Evolutionary conservation across 2,888 invertebrate genomes (phyloP).

Genomic region (Drosophila nr. perissopoda): DNA sequence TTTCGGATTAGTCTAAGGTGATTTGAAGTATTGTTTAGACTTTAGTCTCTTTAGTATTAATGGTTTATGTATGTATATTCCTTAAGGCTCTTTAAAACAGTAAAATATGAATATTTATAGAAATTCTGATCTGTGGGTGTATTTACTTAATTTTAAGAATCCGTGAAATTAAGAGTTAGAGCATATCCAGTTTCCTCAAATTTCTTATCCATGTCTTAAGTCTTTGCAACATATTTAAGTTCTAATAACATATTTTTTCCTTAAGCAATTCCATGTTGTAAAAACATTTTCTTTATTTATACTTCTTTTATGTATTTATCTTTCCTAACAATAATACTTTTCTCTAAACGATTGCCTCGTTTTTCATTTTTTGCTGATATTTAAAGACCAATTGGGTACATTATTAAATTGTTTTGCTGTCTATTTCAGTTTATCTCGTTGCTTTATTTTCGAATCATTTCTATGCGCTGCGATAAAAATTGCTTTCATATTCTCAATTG

Average conservation of each 20-base stretch:
- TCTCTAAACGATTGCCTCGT: neutral
- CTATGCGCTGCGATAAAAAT: slow-evolving; percentile 7
- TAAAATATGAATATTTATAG: neutral
- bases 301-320: neutral
- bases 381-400: no score
- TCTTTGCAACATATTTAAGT: neutral
- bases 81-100: neutral
- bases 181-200: neutral
- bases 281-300: neutral
- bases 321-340: neutral
- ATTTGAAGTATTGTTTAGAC: neutral
- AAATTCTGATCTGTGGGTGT: neutral
- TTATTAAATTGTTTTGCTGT: neutral
- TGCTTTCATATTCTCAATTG: slow-evolving; percentile 27
- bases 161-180: neutral
- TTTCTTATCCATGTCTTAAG: no score
- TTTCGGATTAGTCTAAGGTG: neutral
- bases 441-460: slow-evolving; percentile 19
- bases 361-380: neutral
- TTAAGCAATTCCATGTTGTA: neutral
- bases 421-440: neutral
- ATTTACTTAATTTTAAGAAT: neutral
- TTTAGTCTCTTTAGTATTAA: neutral
- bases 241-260: neutral
- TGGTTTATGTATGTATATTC: neutral